Conservation (phyloP, 2,888 invertebrate genomes). For the Allolobophora icterica region DNA sequence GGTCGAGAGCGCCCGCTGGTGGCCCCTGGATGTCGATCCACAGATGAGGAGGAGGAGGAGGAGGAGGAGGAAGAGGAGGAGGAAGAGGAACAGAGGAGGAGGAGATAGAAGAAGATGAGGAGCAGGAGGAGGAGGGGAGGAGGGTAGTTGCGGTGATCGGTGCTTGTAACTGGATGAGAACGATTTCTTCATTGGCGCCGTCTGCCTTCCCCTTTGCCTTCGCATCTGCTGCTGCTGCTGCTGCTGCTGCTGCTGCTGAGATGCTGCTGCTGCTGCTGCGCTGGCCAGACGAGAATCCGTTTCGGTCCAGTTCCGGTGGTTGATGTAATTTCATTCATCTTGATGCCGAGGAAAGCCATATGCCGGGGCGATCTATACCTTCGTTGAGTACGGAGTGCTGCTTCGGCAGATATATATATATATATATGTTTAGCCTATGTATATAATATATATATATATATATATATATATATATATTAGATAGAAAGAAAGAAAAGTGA, state of each 20-base stretch:
- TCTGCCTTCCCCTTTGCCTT: not conserved
- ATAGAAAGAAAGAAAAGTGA: too few relatives aligned
- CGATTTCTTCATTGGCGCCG: not conserved
- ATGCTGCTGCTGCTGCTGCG: not conserved
- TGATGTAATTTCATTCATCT: slow-evolving; percentile 17
- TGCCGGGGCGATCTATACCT: not conserved
- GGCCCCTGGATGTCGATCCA: slow-evolving; percentile 2
- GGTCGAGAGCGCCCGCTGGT: not conserved
- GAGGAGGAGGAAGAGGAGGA: not conserved
- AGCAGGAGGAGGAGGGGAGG: not conserved
- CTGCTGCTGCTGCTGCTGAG: not conserved
- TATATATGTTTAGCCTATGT: too few relatives aligned
- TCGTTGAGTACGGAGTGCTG: not conserved
- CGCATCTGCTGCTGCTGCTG: not conserved
- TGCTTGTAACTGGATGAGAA: slow-evolving; percentile 2
- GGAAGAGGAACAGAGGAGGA: not conserved
- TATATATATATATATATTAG: too few relatives aligned
- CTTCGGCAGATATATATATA: too few relatives aligned
- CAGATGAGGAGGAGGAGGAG: not conserved
- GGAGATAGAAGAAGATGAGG: not conserved
- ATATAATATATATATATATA: too few relatives aligned
- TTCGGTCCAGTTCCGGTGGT: not conserved
- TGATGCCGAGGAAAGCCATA: not conserved
- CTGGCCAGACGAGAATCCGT: slow-evolving; percentile 10
- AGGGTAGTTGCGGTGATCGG: not conserved